phyloP scores from a whole-genome alignment of 1,140 invertebrate genomes.

The Planococcus citri region DNA sequence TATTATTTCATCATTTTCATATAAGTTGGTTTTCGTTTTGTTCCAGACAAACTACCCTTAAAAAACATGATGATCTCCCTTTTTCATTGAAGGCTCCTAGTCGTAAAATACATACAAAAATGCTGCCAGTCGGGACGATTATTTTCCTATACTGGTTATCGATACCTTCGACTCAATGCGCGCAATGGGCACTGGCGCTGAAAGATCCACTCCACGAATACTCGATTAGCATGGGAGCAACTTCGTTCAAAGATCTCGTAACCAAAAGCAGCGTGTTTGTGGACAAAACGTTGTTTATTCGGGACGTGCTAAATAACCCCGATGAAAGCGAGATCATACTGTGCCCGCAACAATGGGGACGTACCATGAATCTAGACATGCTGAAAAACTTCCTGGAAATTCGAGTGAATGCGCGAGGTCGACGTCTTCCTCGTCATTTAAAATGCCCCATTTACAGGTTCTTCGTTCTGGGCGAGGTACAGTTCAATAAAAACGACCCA shows the following conservation, averaged over 20 bases:
- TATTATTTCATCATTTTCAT: too few relatives aligned
- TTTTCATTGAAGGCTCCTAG: too few relatives aligned
- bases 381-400: conserved; percentile 20
- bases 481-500: neutral
- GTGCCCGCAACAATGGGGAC: conserved; percentile 9
- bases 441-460: neutral
- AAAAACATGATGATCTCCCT: too few relatives aligned
- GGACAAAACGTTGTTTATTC: conserved; percentile 21
- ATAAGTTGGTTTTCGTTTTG: too few relatives aligned
- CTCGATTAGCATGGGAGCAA: neutral
- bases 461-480: neutral
- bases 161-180: too few relatives aligned
- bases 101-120: too few relatives aligned
- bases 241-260: neutral
- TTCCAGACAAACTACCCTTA: too few relatives aligned
- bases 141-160: too few relatives aligned
- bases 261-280: neutral
- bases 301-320: neutral
- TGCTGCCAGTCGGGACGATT: too few relatives aligned
- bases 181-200: too few relatives aligned
- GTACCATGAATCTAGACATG: conserved; percentile 14
- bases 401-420: neutral
- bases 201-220: too few relatives aligned
- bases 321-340: neutral
- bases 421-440: neutral